phyloP scores from a whole-genome alignment of 2,888 invertebrate species.

The Cacoxenus indagator region DNA sequence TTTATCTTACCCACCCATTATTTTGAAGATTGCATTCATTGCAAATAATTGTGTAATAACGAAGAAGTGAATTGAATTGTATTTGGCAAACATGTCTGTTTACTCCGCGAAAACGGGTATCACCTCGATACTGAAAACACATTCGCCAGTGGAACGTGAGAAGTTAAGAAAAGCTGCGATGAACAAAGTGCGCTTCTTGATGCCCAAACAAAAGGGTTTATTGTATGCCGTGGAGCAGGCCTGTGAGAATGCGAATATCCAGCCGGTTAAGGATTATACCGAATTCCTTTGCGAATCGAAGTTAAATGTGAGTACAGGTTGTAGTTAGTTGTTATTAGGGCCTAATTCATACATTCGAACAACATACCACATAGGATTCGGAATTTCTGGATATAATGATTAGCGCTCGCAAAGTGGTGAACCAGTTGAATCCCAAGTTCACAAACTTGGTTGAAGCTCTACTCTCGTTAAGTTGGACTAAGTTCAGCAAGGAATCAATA shows the following conservation, averaged over 20 bases:
- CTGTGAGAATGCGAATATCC: slow-evolving; percentile 50
- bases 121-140: slow-evolving; percentile 65
- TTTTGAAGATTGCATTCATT: background rate
- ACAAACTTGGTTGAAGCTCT: slow-evolving; percentile 75
- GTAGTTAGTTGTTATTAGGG: background rate
- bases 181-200: slow-evolving; percentile 67
- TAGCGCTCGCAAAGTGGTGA: slow-evolving; percentile 74
- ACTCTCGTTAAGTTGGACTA: slow-evolving; percentile 75
- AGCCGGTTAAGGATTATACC: slow-evolving; percentile 58
- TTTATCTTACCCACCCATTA: background rate
- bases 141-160: slow-evolving; percentile 61
- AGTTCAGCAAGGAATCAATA: slow-evolving; percentile 70
- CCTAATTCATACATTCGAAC: background rate
- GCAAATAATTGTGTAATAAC: slow-evolving; percentile 35
- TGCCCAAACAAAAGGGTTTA: slow-evolving; percentile 60
- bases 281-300: slow-evolving; percentile 53
- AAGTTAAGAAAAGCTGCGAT: slow-evolving; percentile 59
- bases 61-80: background rate
- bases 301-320: slow-evolving; percentile 52
- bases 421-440: slow-evolving; percentile 74
- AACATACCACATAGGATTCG: slow-evolving; percentile 70
- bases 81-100: slow-evolving; percentile 57
- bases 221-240: slow-evolving; percentile 54
- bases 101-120: slow-evolving; percentile 60
- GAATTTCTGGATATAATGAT: slow-evolving; percentile 74